Evolutionary conservation across 1,140 invertebrate species (phyloP), one percentile per base, ranked within the genome.

Genomic region (Zaprionus capensis): DNA sequence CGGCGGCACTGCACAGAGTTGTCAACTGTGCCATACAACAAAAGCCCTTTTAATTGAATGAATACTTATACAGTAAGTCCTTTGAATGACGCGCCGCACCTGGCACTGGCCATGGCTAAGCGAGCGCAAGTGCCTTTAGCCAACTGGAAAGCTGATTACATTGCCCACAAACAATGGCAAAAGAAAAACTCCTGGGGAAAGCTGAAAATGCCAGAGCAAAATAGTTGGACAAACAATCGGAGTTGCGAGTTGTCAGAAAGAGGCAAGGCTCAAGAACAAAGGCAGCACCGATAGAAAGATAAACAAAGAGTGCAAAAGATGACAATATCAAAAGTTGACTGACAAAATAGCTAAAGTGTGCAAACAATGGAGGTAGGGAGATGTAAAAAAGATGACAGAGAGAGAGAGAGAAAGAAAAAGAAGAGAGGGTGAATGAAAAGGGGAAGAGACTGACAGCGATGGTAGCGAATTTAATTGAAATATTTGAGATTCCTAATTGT

Each of bases 31-130:
- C 6, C 46, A 24, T 1, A 24, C 46, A 51, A 76, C 75, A 76
- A 76, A 76, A 73, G 68, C 66, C 65, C 69, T 71, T 78, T 80
- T 78, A 78, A 80, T 80, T 80, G 76, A 78, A 80, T 77, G 75
- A 77, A 69, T 81, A 55, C 78, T 76, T 72, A 71, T 56, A 24
- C 46, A 55, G 71, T 31, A 64, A 46, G 67, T 53, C 72, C 76
- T 63, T 57, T 62, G 67, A 66, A 61, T 57, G 64, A 62, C 63
- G 46, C 24, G 11, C 59, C 7, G 57, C 34, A 49, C 15, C 46
- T 51, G 46, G 41, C 46, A 20, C 51, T 65, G 12, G 15, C 17
- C 20, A 12, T 34, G 66, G 9, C 34, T 31, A 31, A 44, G 55
- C 2, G 36, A 6, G 26, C 34, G 46, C 36, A 61, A 53, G 79